Base-by-base conservation (phyloP, 2,113 vertebrate genomes). In the Gila orcuttii region DNA sequence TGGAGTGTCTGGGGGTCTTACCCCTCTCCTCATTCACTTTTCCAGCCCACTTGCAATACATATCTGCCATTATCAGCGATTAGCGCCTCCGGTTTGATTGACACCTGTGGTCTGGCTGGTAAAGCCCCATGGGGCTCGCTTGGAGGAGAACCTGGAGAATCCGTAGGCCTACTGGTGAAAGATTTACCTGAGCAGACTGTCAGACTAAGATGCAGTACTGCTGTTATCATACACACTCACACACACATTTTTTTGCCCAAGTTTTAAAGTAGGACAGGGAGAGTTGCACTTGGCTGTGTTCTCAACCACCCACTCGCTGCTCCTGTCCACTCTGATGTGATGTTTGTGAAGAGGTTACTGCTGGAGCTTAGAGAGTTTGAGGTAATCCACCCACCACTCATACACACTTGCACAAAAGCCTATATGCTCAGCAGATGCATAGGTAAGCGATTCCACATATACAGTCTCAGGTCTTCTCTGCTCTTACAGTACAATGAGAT, bases 41-140 rank as follows among this genome's bases (percentile, higher is more conserved):
- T 83, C 50, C 50, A 59, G 68, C 50, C 50, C 52, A 57, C 21
- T 52, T 69, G 13, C 23, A 13, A 62, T 81, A 85, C 60, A 76
- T 73, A 85, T 79, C 60, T 81, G 66, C 82, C 77, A 86, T 86
- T 89, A 86, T 66, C 55, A 68, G 45, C 60, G 12, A 87, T 87
- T 89, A 82, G 62, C 6, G n/a, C 76, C 33, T 75, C 12, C n/a
- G 23, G 64, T 68, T 69, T 84, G 82, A 85, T 59, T 71, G 85
- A 87, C 71, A 57, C 47, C n/a, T 86, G 50, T 69, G 45, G 6
- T 36, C 87, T 80, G 33, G 19, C 68, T 69, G 76, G 52, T 75
- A 77, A 73, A 83, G 31, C 50, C 82, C 68, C 68, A 83, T 57
- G 82, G 82, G 66, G 82, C 31, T 73, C 23, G 31, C 82, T 83